These are phyloP conservation scores for Conchocele bisecta DNA, from an alignment of 2,888 invertebrate species.

Conservation along the genomic window DNA sequence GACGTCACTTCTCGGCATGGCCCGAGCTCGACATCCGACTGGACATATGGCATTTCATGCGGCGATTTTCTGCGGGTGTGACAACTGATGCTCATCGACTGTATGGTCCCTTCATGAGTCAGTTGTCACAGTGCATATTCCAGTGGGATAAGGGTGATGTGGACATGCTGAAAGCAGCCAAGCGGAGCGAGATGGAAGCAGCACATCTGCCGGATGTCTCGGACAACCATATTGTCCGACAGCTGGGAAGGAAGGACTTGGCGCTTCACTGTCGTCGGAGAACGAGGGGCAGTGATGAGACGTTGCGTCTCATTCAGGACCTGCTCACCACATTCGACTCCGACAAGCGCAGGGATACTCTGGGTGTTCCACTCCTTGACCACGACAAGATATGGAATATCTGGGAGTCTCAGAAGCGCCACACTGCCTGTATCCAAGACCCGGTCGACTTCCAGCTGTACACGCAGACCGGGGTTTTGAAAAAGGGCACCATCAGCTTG, in stretches of 20 bases:
- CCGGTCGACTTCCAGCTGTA: conserved; percentile 38
- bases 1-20: conserved; percentile 23
- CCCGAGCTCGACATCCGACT: conserved; percentile 32
- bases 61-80: conserved; percentile 36
- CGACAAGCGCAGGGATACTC: background rate
- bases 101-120: conserved; percentile 56
- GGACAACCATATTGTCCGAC: conserved; percentile 23
- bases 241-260: conserved; percentile 47
- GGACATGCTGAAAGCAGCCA: conserved; percentile 29
- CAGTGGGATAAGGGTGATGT: conserved; percentile 22
- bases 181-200: conserved; percentile 37
- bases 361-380: background rate
- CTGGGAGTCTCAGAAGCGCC: conserved; percentile 25
- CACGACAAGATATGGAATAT: background rate
- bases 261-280: conserved; percentile 48
- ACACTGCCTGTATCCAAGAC: conserved; percentile 51
- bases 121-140: conserved; percentile 46
- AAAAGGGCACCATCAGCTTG: conserved; percentile 36
- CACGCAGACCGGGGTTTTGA: conserved; percentile 30
- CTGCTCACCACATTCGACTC: background rate
- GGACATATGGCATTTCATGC: conserved; percentile 66
- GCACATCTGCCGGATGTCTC: conserved; percentile 9
- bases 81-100: conserved; percentile 57
- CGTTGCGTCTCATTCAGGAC: conserved; percentile 17
- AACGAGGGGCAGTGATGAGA: conserved; percentile 53